Evolutionary conservation across 1,140 invertebrate species (phyloP).

Genomic region (Sinonovacula constricta): DNA sequence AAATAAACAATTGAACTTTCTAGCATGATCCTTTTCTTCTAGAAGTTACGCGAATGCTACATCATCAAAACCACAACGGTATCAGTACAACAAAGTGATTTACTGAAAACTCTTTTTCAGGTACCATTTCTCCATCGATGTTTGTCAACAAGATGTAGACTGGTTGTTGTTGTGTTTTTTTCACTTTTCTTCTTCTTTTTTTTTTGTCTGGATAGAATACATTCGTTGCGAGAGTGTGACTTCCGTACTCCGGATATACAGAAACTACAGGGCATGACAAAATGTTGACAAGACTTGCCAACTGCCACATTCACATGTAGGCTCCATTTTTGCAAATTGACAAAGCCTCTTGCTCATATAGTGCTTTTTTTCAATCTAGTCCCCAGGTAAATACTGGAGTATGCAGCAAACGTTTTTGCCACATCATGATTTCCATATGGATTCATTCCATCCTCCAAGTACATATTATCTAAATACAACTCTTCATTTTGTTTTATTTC

Average conservation of each 20-base stretch:
- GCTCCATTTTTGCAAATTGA: conserved; percentile 15
- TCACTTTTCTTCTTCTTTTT: not conserved
- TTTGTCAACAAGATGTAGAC: conserved; percentile 34
- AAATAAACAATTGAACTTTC: no score
- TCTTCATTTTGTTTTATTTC: conserved; percentile 22
- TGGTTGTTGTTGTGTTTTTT: not conserved
- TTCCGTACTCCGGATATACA: conserved; percentile 31
- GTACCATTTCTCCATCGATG: conserved; percentile 11
- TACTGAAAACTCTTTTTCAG: conserved; percentile 8
- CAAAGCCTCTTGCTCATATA: conserved; percentile 19
- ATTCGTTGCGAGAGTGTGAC: conserved; percentile 5
- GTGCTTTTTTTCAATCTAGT: conserved; percentile 12
- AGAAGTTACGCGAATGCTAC: no score
- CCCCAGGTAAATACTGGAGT: conserved; percentile 7
- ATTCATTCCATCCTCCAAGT: not conserved
- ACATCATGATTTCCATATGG: not conserved
- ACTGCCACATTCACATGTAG: conserved; percentile 29
- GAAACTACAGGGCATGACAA: conserved; percentile 18
- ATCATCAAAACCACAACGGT: no score
- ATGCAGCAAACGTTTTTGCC: conserved; percentile 19
- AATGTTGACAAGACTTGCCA: conserved; percentile 18
- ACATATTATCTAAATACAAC: conserved; percentile 18
- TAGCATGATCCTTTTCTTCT: no score
- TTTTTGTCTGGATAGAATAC: conserved; percentile 20
- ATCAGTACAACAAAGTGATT: conserved; percentile 1